Evolutionary conservation across 2,113 vertebrate genomes (phyloP).

Genomic region (cattle (Bos taurus)): DNA sequence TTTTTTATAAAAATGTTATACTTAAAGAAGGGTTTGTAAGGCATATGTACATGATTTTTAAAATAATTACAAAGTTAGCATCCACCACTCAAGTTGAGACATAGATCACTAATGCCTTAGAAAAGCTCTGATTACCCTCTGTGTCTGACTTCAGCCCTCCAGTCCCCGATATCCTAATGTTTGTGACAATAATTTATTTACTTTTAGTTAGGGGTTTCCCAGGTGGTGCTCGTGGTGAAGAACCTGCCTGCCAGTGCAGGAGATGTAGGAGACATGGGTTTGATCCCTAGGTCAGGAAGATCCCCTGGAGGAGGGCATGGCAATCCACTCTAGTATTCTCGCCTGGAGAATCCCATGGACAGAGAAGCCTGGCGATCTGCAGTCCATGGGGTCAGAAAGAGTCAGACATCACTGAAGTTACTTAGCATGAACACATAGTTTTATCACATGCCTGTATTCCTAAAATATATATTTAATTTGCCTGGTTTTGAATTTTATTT

Average conservation of each 20-base stretch:
- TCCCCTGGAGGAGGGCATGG: not conserved
- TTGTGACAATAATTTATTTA: not conserved
- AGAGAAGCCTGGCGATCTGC: not conserved
- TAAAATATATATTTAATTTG: not conserved
- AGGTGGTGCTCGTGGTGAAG: not conserved
- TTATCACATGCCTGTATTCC: not conserved
- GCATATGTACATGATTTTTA: not conserved
- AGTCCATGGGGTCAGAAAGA: not conserved
- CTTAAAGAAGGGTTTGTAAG: not conserved
- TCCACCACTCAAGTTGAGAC: not conserved
- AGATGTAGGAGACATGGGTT: not conserved
- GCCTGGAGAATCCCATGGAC: not conserved
- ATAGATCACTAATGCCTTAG: not conserved
- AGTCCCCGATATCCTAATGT: not conserved
- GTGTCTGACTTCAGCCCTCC: not conserved
- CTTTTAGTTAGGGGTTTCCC: not conserved
- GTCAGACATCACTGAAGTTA: not conserved
- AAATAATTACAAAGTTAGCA: not conserved
- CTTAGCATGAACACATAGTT: not conserved
- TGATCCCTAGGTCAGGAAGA: not conserved
- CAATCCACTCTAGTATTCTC: not conserved
- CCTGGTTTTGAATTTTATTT: not conserved
- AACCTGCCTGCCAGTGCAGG: not conserved
- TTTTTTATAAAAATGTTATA: not conserved
- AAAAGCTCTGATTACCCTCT: not conserved